These are phyloP conservation scores for Pinctada fucata DNA, from an alignment of 2,888 invertebrate genomes.

Conservation along the genomic window DNA sequence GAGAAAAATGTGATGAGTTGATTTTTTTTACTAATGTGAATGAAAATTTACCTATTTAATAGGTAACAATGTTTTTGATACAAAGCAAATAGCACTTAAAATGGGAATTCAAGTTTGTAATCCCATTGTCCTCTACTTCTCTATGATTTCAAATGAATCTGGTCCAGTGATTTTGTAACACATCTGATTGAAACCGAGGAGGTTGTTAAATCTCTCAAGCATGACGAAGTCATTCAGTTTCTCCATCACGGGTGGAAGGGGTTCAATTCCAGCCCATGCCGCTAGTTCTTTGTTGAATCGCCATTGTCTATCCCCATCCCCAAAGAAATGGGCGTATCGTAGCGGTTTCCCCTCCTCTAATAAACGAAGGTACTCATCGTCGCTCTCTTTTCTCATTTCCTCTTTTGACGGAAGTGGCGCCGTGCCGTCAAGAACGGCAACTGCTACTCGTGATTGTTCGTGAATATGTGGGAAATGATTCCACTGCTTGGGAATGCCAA, in stretches of 20 bases:
- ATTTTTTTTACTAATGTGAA: too few species aligned
- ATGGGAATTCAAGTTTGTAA: too few species aligned
- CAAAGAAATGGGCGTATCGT: slow-evolving; percentile 90
- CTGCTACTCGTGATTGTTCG: slow-evolving; percentile 54
- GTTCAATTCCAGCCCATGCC: slow-evolving; percentile 81
- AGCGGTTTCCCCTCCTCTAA: slow-evolving; percentile 83
- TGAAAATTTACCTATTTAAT: too few species aligned
- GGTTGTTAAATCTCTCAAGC: slow-evolving; percentile 23
- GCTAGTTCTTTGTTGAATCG: slow-evolving; percentile 85
- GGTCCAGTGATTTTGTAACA: slow-evolving; percentile 41
- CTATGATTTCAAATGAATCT: slow-evolving; percentile 24
- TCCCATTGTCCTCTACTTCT: neutral
- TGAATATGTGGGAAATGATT: slow-evolving; percentile 92
- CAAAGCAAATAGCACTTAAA: too few species aligned
- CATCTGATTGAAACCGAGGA: slow-evolving; percentile 46
- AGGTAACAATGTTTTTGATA: too few species aligned
- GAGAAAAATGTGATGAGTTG: too few species aligned
- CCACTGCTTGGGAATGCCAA: slow-evolving; percentile 89
- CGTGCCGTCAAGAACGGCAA: slow-evolving; percentile 82
- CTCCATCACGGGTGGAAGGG: slow-evolving; percentile 84
- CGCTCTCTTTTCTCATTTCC: slow-evolving; percentile 84
- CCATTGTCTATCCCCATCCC: slow-evolving; percentile 81
- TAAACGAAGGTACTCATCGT: slow-evolving; percentile 81
- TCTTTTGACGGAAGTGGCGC: slow-evolving; percentile 82
- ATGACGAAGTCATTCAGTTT: slow-evolving; percentile 78